A percentile compares a stretch with the other conserved stretches of the same genome.
phyloP scores from a whole-genome alignment of 2,113 vertebrate species.

The Zingel zingel region DNA sequence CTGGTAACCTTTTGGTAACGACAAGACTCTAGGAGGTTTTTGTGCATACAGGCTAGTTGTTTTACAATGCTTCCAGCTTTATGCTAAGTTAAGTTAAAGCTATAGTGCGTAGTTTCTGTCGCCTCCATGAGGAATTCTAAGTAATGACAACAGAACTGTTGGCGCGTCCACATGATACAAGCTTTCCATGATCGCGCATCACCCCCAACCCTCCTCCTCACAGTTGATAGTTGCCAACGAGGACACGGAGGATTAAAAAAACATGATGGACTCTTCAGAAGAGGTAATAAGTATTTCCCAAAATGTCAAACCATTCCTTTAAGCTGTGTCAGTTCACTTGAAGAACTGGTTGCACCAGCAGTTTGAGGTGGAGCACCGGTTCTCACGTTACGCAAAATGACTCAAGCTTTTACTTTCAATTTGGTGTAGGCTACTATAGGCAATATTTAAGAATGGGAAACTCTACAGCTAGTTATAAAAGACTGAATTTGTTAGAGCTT shows the following conservation, averaged over 20 bases:
- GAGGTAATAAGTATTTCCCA: too few species aligned
- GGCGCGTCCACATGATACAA: too few species aligned
- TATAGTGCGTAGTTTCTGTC: too few species aligned
- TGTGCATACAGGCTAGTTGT: not conserved
- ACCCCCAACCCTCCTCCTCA: too few species aligned
- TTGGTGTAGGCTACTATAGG: not conserved
- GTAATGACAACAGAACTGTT: too few species aligned
- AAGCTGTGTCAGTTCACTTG: not conserved
- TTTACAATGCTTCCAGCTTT: not conserved
- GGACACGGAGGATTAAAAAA: too few species aligned
- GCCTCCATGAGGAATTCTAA: too few species aligned
- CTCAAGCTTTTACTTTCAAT: not conserved
- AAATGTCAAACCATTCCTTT: not conserved
- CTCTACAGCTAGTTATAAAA: not conserved
- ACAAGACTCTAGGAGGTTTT: not conserved
- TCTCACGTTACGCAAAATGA: not conserved
- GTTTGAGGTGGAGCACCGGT: not conserved
- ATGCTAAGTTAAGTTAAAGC: not conserved
- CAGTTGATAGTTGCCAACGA: too few species aligned
- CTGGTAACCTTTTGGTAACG: not conserved
- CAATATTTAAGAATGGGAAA: not conserved
- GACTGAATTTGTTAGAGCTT: not conserved
- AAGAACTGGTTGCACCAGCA: constrained; percentile 1
- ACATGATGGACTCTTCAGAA: too few species aligned
- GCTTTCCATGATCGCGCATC: too few species aligned